phyloP scores from a whole-genome alignment of 2,888 invertebrate genomes.

The Chydorus sphaericus region DNA sequence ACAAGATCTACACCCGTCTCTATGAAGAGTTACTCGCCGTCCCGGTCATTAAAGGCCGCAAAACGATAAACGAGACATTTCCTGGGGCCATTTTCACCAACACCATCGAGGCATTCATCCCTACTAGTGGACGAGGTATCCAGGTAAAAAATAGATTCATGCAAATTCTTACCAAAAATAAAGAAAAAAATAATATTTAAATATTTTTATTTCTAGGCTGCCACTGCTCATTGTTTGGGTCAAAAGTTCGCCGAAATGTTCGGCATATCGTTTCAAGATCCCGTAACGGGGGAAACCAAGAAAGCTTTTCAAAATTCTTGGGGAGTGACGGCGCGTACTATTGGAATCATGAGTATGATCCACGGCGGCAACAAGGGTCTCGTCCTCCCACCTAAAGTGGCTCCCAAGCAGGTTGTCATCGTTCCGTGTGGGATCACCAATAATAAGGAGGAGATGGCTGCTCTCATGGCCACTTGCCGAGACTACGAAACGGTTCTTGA shows the following conservation, averaged over 20 bases:
- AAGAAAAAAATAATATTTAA: background rate
- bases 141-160: slow-evolving; percentile 43
- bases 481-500: slow-evolving; percentile 47
- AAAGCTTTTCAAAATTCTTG: no score
- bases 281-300: no score
- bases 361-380: no score
- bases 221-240: no score
- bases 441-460: slow-evolving; percentile 57
- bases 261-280: no score
- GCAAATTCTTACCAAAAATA: no score
- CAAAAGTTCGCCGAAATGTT: no score
- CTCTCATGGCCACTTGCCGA: slow-evolving; percentile 44
- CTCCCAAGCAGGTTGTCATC: no score
- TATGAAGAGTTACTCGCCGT: slow-evolving; percentile 85
- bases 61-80: slow-evolving; percentile 98
- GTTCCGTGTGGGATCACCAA: slow-evolving; percentile 95
- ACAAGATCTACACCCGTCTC: slow-evolving; percentile 73
- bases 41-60: slow-evolving; percentile 87
- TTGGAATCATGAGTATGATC: no score
- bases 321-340: no score
- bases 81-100: slow-evolving; percentile 95
- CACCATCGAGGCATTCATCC: slow-evolving; percentile 89
- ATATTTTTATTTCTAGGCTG: no score
- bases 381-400: no score
- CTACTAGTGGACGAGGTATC: slow-evolving; percentile 84